Evolutionary conservation across 2,113 vertebrate species (phyloP).

Genomic region (Austrofundulus limnaeus): DNA sequence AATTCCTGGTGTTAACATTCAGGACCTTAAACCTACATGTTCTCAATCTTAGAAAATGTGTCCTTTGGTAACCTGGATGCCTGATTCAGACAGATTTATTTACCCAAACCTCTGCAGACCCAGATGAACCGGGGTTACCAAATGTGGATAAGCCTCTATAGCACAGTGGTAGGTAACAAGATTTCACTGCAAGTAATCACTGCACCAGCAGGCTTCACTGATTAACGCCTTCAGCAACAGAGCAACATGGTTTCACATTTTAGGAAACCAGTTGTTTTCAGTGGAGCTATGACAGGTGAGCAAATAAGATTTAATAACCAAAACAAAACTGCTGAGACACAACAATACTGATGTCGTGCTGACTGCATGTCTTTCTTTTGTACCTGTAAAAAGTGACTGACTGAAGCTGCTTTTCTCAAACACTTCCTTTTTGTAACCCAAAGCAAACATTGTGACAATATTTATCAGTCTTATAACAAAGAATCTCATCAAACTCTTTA

Average conservation of each 20-base stretch:
- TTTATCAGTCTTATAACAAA: neutral
- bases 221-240: constrained; percentile 32
- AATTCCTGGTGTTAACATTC: neutral
- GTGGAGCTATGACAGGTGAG: constrained; percentile 11
- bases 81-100: constrained; percentile 7
- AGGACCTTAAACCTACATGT: constrained; percentile 6
- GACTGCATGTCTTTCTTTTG: neutral
- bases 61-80: neutral
- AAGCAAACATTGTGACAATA: constrained; percentile 2
- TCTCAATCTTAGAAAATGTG: neutral
- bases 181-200: constrained; percentile 41
- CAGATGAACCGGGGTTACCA: constrained; percentile 22
- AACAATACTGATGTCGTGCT: constrained; percentile 6
- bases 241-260: constrained; percentile 27
- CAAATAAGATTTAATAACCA: constrained; percentile 17
- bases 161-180: constrained; percentile 36
- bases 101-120: constrained; percentile 1
- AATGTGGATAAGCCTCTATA: constrained; percentile 31
- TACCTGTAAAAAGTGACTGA: neutral
- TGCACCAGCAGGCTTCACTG: constrained; percentile 31
- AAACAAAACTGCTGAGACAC: constrained; percentile 9
- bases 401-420: neutral
- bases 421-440: neutral
- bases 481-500: no score
- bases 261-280: constrained; percentile 15